phyloP scores from a whole-genome alignment of 1,140 invertebrate species.

The Prorops nasuta region DNA sequence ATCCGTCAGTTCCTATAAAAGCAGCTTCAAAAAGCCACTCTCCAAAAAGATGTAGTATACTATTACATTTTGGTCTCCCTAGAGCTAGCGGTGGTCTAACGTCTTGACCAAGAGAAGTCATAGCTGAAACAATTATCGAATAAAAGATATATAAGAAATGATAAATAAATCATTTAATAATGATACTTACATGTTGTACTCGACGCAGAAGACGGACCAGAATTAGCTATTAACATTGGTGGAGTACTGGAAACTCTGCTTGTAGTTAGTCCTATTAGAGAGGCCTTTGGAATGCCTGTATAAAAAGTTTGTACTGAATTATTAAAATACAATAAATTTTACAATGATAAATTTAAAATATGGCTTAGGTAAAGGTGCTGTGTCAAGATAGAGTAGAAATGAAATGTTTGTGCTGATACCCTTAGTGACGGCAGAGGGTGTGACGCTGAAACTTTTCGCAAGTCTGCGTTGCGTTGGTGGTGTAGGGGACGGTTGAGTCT shows the following conservation, averaged over 20 bases:
- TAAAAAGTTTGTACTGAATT: neutral
- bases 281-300: constrained; percentile 75
- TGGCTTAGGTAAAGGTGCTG: neutral
- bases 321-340: neutral
- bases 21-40: constrained; percentile 96
- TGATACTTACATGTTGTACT: constrained; percentile 64
- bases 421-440: constrained; percentile 65
- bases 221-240: constrained; percentile 68
- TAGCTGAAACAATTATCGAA: constrained; percentile 41
- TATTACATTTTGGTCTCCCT: constrained; percentile 84
- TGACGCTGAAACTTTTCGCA: constrained; percentile 86
- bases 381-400: constrained; percentile 2
- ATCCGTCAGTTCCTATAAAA: constrained; percentile 74
- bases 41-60: constrained; percentile 92
- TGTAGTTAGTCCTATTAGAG: constrained; percentile 73
- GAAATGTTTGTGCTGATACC: constrained; percentile 46
- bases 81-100: constrained; percentile 67
- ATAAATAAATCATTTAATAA: constrained; percentile 20
- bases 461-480: constrained; percentile 78
- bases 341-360: neutral
- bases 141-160: neutral
- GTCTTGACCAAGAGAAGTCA: constrained; percentile 59
- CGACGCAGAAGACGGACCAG: constrained; percentile 67
- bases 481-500: constrained; percentile 64
- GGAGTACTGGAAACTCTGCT: constrained; percentile 65